phyloP scores from a whole-genome alignment of 2,888 invertebrate genomes.

The Hypercompe scribonia region DNA sequence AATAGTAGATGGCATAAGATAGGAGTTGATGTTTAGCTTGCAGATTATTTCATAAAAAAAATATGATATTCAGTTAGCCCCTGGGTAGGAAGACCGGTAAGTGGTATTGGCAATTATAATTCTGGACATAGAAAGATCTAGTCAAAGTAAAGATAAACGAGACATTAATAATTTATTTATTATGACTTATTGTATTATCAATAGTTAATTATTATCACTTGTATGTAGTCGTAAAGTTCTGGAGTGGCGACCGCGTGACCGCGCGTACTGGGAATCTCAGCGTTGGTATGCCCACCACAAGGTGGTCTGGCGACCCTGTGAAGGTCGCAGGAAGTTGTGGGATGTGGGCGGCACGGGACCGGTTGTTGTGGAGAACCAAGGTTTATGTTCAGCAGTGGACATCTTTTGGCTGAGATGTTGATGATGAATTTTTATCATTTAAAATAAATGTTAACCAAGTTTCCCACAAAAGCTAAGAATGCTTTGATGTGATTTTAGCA shows the following conservation, averaged over 20 bases:
- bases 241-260: too few relatives aligned
- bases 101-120: background rate
- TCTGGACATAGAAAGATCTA: background rate
- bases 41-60: constrained; percentile 18
- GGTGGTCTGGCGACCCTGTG: too few relatives aligned
- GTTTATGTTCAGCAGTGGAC: too few relatives aligned
- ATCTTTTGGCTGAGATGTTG: too few relatives aligned
- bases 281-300: too few relatives aligned
- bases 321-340: too few relatives aligned
- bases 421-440: too few relatives aligned
- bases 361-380: too few relatives aligned
- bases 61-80: constrained; percentile 22
- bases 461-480: background rate
- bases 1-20: constrained; percentile 34
- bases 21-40: constrained; percentile 39
- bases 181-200: too few relatives aligned
- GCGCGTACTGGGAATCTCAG: too few relatives aligned
- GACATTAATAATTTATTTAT: background rate
- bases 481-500: background rate
- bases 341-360: too few relatives aligned
- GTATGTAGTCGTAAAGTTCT: too few relatives aligned
- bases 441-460: background rate
- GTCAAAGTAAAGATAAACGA: background rate
- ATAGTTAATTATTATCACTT: background rate
- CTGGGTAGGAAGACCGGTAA: constrained; percentile 11